Base-by-base conservation (phyloP, 1,140 invertebrate genomes). In the Drosophila lowei region DNA sequence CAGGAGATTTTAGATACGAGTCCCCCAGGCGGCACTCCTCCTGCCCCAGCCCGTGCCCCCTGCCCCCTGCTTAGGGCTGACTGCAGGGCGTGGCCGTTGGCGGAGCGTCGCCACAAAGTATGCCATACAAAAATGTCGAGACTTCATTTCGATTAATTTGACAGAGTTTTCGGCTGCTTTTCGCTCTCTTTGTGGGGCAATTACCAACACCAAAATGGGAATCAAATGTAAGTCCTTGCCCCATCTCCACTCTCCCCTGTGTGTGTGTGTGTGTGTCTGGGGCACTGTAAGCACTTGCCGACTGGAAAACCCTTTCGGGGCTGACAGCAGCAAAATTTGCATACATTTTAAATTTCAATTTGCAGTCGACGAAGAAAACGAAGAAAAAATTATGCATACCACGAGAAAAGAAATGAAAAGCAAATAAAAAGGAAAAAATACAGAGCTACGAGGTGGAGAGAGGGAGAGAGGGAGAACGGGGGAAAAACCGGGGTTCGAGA, bases 261-360 rank as follows among this genome's bases (percentile, higher is more conserved):
- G 5, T 3, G 8, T 9, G 28, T 30, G 28, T 34, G 30, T 34
- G 30, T 11, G 30, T 11, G 30, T 34, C 3, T 11, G 30, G 2
- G 30, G 30, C 30, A 1, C 18, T 34, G 30, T 34, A 11, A 3
- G 9, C 30, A 34, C 9, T 34, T 11, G 0, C 30, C 30, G 30
- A 34, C 30, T 34, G 30, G 54, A 57, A 61, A 77, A 76, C 77
- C 70, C 74, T 74, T 86, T 85, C 70, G 61, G 30, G 65, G 67
- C 67, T 42, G 62, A 54, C 77, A 70, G 70, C 60, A 76, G 38
- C 50, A 53, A 76, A 83, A 88, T 88, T 88, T 88, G 78, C 83
- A 88, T 88, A 88, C 81, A 88, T 88, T 88, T 88, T 88, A 88
- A 88, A 88, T 88, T 88, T 88, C 83, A 88, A 88, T 88, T 88